Evolutionary conservation across 2,797 vertebrate species (phyloP), one percentile per base, ranked within the genome.

Genomic region (Peromyscus eremicus): DNA sequence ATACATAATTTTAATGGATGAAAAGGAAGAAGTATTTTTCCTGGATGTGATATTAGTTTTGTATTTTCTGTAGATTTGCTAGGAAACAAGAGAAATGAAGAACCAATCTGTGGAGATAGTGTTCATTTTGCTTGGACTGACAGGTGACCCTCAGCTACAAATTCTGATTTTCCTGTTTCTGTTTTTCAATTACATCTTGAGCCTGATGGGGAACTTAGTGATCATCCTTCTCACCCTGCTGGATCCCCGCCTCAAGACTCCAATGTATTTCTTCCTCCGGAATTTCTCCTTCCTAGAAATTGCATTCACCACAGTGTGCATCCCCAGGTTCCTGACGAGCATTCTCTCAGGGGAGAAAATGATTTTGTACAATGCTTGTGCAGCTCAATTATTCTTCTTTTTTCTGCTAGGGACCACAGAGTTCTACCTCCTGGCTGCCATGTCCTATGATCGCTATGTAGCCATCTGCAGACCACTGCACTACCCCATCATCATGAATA

Each of bases 401-500:
- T 76, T 94, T 43, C 29, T 96, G 32, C 8, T 96, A n/a, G 83
- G 79, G 12, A 52, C 75, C 52, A 71, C 95, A 12, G 93, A 95
- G 16, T 96, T 96, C n/a, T 87, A 96, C 37, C 88, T 96, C 9
- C 81, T 96, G 19, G 62, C 93, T n/a, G 88, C 89, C n/a, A 97
- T 97, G 95, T 96, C 95, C 10, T 94, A 57, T 64, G 92, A 94
- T 4, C 90, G 92, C 37, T 97, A 97, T 75, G 94, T 94, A 2
- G 94, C 96, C 94, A 92, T 97, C 60, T 96, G 95, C 85, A 86
- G 96, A n/a, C 97, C 95, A 6, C 89, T 96, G 32, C 89, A 91
- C 25, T 95, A 71, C 76, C 62, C 62, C 3, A 52, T 70, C 76
- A 70, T 81, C 46, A 91, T 91, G 76, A 91, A 55, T 64, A 80